Conservation (phyloP, 2,113 vertebrate genomes). For the Dipodomys ordii region DNA sequence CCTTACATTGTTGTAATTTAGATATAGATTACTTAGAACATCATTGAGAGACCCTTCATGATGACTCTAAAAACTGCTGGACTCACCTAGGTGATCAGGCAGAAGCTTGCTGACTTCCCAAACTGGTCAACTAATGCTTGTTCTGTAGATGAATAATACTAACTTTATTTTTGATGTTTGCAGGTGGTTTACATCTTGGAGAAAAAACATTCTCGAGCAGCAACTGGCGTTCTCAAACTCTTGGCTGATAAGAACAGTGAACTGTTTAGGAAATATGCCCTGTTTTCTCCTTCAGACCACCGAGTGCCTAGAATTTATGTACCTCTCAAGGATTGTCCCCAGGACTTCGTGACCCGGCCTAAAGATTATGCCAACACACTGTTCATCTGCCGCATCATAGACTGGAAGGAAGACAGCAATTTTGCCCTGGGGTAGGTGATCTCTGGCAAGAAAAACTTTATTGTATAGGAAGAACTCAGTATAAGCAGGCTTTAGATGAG, state of each 20-base stretch:
- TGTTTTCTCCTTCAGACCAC: conserved; percentile 97
- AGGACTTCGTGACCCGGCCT: conserved; percentile 89
- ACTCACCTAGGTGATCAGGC: not conserved
- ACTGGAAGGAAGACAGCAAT: conserved; percentile 94
- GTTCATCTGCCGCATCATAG: conserved; percentile 95
- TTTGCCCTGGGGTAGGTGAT: conserved; percentile 95
- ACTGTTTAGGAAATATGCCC: conserved; percentile 89
- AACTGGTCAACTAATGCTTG: not conserved
- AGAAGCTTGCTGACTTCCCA: not conserved
- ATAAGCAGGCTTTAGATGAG: not conserved
- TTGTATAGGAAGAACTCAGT: not conserved
- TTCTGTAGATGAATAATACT: not conserved
- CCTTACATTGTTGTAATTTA: not conserved
- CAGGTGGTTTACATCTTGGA: conserved; percentile 97
- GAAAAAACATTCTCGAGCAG: conserved; percentile 96
- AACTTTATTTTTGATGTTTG: conserved; percentile 65
- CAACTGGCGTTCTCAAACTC: conserved; percentile 94
- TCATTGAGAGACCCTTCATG: not conserved
- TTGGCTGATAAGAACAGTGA: conserved; percentile 94
- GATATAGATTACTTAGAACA: not conserved
- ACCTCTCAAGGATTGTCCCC: conserved; percentile 92
- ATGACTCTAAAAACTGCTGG: not conserved
- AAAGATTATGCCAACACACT: conserved; percentile 91
- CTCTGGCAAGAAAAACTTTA: not conserved
- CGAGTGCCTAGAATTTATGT: conserved; percentile 95